Percentiles rank a stretch among this genome's conserved stretches.
Evolutionary conservation across 2,797 vertebrate species (phyloP).

Genomic region (Chiroxiphia lanceolata): DNA sequence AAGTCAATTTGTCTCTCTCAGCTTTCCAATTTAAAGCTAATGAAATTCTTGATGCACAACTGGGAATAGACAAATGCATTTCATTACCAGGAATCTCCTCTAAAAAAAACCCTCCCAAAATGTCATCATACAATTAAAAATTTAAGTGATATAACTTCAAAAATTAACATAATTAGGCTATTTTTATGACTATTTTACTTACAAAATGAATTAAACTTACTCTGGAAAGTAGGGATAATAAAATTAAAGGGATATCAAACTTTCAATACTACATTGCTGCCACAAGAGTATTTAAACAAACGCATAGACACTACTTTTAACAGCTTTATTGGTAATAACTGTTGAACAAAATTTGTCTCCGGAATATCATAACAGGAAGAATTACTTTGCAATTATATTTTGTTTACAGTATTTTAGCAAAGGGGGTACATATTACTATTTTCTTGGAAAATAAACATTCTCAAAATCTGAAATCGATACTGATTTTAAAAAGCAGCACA

Average conservation of each 20-base stretch:
- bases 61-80: neutral
- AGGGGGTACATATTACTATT: conserved; percentile 1
- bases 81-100: neutral
- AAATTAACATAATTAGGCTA: neutral
- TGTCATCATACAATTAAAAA: neutral
- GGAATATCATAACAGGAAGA: conserved; percentile 7
- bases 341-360: conserved; percentile 68
- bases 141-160: neutral
- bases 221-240: neutral
- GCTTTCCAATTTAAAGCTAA: neutral
- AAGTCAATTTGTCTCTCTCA: neutral
- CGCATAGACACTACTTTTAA: neutral
- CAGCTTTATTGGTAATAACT: conserved; percentile 71
- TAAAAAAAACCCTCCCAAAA: neutral
- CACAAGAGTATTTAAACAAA: neutral
- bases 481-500: neutral
- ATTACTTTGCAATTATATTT: conserved; percentile 63
- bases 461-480: conserved; percentile 44
- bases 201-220: neutral
- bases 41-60: neutral
- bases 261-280: neutral
- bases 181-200: neutral
- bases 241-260: neutral
- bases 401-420: conserved; percentile 24
- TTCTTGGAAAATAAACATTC: conserved; percentile 20